Percentiles rank a stretch among this genome's conserved stretches.
phyloP scores from a whole-genome alignment of 2,888 invertebrate genomes.

The Trissonchulus sp. region DNA sequence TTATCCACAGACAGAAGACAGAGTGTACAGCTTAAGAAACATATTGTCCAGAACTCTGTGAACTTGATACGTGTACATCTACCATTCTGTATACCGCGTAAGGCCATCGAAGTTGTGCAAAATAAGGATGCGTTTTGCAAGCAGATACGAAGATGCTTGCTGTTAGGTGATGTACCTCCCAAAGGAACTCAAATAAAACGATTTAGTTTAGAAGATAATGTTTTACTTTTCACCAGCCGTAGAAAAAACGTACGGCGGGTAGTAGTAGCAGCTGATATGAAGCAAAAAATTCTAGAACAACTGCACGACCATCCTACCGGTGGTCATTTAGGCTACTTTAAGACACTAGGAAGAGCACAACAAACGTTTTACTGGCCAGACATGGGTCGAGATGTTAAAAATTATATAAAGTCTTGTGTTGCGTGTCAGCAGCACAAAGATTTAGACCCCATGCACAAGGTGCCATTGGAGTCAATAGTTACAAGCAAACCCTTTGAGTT shows the following conservation, averaged over 20 bases:
- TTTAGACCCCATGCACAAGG: not conserved
- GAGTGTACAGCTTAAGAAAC: too few species aligned
- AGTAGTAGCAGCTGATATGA: not conserved
- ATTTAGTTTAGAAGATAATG: not conserved
- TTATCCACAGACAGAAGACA: not conserved
- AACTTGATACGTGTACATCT: not conserved
- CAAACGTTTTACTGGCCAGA: slow-evolving; percentile 32
- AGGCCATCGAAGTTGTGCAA: not conserved
- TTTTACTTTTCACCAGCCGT: not conserved
- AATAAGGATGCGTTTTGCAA: not conserved
- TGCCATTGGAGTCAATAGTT: not conserved
- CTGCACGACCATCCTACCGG: not conserved
- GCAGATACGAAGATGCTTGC: not conserved
- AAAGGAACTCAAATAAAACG: not conserved
- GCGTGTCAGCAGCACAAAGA: slow-evolving; percentile 33
- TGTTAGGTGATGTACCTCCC: not conserved
- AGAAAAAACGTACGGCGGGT: not conserved
- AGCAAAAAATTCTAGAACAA: not conserved
- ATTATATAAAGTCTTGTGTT: slow-evolving; percentile 32
- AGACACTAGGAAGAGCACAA: not conserved
- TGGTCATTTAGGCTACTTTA: not conserved
- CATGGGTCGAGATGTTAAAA: slow-evolving; percentile 33
- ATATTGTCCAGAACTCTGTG: too few species aligned
- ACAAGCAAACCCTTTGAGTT: slow-evolving; percentile 14
- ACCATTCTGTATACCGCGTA: not conserved